These are phyloP conservation scores for Parasteatoda tepidariorum DNA, from an alignment of 1,140 invertebrate species.

Conservation along the genomic window DNA sequence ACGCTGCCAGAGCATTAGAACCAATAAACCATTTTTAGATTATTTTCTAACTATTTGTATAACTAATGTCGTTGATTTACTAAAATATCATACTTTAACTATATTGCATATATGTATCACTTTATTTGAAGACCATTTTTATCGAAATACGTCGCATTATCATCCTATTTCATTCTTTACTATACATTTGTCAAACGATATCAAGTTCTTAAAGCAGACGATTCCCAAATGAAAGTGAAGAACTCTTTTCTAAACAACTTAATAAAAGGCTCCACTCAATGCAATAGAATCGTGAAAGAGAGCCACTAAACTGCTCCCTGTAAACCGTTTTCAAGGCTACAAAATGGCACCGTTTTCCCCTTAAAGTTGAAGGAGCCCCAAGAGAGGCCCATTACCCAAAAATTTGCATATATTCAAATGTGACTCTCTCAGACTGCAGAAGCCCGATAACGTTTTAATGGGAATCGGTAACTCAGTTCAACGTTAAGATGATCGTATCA, in stretches of 20 bases:
- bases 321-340: background rate
- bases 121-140: too few relatives aligned
- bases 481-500: conserved; percentile 12
- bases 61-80: too few relatives aligned
- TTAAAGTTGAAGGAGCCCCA: background rate
- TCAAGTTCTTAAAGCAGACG: background rate
- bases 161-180: too few relatives aligned
- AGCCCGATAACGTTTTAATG: conserved; percentile 27
- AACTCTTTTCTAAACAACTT: background rate
- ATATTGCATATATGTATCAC: too few relatives aligned
- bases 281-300: background rate
- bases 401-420: conserved; percentile 45
- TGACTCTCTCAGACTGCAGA: background rate
- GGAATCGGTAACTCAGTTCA: background rate
- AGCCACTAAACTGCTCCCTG: background rate
- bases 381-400: conserved; percentile 1
- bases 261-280: background rate
- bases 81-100: too few relatives aligned
- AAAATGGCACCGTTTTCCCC: background rate
- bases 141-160: too few relatives aligned
- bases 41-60: too few relatives aligned
- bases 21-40: too few relatives aligned
- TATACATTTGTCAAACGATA: background rate
- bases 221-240: background rate
- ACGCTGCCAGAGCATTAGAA: too few relatives aligned